Base-by-base conservation (phyloP, 2,797 vertebrate genomes). In the Enoplosus armatus region DNA sequence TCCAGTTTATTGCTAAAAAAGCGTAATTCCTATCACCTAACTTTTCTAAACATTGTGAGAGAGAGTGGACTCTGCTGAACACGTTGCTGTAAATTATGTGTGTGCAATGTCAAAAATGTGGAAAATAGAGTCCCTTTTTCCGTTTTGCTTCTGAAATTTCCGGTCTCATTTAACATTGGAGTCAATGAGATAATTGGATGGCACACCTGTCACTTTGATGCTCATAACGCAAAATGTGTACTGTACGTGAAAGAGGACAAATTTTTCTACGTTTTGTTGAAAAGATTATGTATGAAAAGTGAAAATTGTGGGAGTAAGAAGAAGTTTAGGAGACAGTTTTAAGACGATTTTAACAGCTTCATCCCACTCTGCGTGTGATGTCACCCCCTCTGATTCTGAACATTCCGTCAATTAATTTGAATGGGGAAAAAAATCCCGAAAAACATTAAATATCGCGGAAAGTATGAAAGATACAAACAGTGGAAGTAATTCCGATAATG, bases 171-270 rank as follows among this genome's bases (percentile, higher is more conserved):
- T 41, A n/a, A 63, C 24, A 10, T 18, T n/a, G 29, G 5, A 47
- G 43, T 37, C 18, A 27, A 8, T 7, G 4, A 3, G 24, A 12
- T 24, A 70, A 39, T 20, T 24, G 18, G 16, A 33, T 33, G 48
- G 56, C 47, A 18, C n/a, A n/a, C n/a, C n/a, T n/a, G n/a, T n/a
- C n/a, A n/a, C n/a, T 66, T 48, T 39, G 29, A 65, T 39, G 33
- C 12, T 58, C 54, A 16, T 18, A 37, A 48, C 2, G 2, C 47
- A 31, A 31, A 43, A 24, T 15, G 27, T 45, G 1, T 11, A 27
- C 6, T n/a, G n/a, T n/a, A n/a, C n/a, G 33, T 41, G 37, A 31
- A 35, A 33, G 26, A 59, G 4, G 14, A 6, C 2, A 7, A 5
- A 3, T 27, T 75, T 27, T 51, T 54, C 1, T 37, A 37, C n/a